Percentiles rank a stretch among this genome's conserved stretches.
These are phyloP conservation scores for Epizoanthus scotinus DNA, from an alignment of 92 coral and sea anemone species.

Conservation along the genomic window DNA sequence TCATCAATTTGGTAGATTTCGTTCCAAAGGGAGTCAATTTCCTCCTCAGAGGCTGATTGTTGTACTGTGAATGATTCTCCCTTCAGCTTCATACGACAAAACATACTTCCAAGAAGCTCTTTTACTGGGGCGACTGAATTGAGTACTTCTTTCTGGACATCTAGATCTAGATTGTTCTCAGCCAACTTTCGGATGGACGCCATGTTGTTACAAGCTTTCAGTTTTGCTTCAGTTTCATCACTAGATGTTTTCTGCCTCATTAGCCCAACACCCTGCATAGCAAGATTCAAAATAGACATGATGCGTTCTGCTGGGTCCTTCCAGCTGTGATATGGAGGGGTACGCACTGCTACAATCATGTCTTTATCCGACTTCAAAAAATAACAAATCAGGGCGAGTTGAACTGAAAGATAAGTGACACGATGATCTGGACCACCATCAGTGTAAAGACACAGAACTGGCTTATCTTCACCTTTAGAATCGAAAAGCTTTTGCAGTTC, in stretches of 20 bases:
- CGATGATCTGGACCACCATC: conserved; percentile 46
- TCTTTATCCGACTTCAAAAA: conserved; percentile 15
- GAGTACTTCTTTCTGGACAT: not conserved
- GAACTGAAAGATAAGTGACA: conserved; percentile 13
- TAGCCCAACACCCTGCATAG: not conserved
- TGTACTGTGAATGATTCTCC: not conserved
- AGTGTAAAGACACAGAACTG: conserved; percentile 7
- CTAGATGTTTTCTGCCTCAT: too few species aligned
- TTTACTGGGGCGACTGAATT: conserved; percentile 5
- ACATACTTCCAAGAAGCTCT: conserved; percentile 4
- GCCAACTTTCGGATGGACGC: not conserved
- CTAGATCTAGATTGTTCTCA: not conserved
- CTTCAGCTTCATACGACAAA: not conserved
- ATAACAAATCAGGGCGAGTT: conserved; percentile 14
- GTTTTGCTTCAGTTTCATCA: not conserved
- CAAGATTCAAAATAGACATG: conserved; percentile 32
- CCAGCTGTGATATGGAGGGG: conserved; percentile 23
- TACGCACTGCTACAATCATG: conserved; percentile 25
- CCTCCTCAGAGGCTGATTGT: too few species aligned
- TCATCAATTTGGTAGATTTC: too few species aligned
- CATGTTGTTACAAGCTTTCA: conserved; percentile 5
- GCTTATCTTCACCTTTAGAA: not conserved
- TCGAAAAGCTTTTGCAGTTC: conserved; percentile 1
- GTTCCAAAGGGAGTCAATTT: too few species aligned
- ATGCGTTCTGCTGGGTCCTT: conserved; percentile 30